Evolutionary conservation across 1,140 invertebrate genomes (phyloP).

Genomic region (Drosophila oshimai): DNA sequence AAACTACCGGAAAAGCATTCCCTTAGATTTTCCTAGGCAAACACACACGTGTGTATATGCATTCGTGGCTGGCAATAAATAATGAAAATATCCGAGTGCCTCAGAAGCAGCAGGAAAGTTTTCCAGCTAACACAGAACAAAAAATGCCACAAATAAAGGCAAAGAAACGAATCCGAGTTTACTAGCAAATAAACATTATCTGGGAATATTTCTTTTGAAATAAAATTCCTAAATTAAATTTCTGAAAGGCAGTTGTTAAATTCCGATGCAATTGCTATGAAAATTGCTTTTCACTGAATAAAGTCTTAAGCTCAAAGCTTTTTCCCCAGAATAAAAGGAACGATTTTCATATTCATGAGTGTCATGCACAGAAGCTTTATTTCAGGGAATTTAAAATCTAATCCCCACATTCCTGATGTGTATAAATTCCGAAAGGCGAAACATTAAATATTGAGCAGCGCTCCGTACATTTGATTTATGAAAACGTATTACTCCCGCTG

Average conservation of each 20-base stretch:
- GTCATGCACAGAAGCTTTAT: conserved; percentile 1
- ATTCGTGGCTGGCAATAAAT: conserved; percentile 67
- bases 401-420: conserved; percentile 39
- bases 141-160: conserved; percentile 2
- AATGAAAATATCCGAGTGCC: conserved; percentile 70
- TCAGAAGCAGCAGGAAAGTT: conserved; percentile 6
- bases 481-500: conserved; percentile 37
- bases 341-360: conserved; percentile 18
- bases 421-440: conserved; percentile 33
- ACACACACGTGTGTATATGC: conserved; percentile 43
- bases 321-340: background rate
- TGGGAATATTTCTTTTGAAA: background rate
- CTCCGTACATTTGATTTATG: conserved; percentile 43
- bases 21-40: conserved; percentile 56
- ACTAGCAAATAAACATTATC: background rate
- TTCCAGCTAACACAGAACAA: conserved; percentile 6
- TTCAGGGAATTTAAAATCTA: conserved; percentile 31
- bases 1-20: conserved; percentile 71
- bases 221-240: background rate
- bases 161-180: background rate
- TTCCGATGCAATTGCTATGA: background rate
- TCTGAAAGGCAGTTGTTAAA: background rate
- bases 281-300: background rate
- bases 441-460: conserved; percentile 41
- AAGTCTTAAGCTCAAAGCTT: background rate